Percentiles rank a stretch among this genome's conserved stretches.
Evolutionary conservation across 2,113 vertebrate species (phyloP).

Genomic region (Grammomys surdaster): DNA sequence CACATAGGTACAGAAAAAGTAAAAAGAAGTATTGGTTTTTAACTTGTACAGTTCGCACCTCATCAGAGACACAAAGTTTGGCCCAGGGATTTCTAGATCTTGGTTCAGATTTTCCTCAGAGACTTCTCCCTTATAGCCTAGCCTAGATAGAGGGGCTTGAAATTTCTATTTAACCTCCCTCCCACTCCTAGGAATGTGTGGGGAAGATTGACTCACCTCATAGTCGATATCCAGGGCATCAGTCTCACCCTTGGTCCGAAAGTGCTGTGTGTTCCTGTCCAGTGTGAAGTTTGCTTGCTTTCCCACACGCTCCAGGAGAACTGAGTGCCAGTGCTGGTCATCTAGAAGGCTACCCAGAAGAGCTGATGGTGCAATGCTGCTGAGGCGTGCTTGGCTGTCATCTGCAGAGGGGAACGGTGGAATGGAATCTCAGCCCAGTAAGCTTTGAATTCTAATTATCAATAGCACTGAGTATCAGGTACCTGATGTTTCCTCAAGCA

Average conservation of each 20-base stretch:
- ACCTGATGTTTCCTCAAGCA: neutral
- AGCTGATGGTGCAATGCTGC: constrained; percentile 87
- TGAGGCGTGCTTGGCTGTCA: constrained; percentile 91
- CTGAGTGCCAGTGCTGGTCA: constrained; percentile 97
- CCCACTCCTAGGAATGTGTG: fast-evolving
- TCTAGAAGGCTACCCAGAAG: constrained; percentile 96
- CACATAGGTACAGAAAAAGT: neutral
- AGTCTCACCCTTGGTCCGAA: constrained; percentile 93
- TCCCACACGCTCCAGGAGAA: constrained; percentile 96
- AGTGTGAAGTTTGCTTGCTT: constrained; percentile 98
- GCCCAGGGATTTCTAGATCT: neutral
- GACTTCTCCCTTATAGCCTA: neutral
- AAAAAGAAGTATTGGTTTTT: neutral
- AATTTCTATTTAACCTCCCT: neutral
- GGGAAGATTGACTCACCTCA: constrained; percentile 89
- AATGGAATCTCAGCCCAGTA: neutral
- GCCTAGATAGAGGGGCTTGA: neutral
- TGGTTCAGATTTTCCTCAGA: neutral
- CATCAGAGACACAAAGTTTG: neutral
- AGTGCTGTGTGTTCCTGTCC: constrained; percentile 94
- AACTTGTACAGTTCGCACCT: no score
- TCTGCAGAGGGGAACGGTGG: constrained; percentile 83
- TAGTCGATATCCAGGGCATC: constrained; percentile 98
- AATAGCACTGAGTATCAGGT: no score
- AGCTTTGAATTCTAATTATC: neutral